These are phyloP conservation scores for Potorous gilbertii DNA, from an alignment of 2,797 vertebrate species.

Conservation along the genomic window DNA sequence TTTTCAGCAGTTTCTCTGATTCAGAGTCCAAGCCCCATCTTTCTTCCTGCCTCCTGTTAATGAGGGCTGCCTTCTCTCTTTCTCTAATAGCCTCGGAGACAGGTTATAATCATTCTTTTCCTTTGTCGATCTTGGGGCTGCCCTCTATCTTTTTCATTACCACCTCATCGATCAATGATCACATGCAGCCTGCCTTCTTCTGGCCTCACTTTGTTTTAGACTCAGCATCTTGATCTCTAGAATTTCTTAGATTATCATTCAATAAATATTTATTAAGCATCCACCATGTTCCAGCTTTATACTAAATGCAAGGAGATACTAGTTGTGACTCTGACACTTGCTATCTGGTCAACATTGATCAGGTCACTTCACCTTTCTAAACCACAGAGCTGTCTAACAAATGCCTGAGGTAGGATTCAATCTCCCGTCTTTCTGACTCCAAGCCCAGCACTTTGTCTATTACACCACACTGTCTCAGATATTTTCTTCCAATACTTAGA, in stretches of 20 bases:
- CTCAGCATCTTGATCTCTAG: slow-evolving; percentile 10
- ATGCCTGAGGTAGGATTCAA: not conserved
- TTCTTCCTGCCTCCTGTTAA: slow-evolving; percentile 25
- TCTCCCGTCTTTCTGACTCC: not conserved
- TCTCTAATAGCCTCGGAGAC: not conserved
- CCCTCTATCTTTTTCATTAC: slow-evolving; percentile 2
- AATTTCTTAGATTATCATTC: not conserved
- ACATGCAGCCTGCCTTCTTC: not conserved
- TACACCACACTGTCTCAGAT: not conserved
- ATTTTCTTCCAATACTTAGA: not conserved
- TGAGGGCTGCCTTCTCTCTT: not conserved
- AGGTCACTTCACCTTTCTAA: not conserved
- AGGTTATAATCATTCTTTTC: not conserved
- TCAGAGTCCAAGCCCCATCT: not conserved
- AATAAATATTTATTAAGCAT: not conserved
- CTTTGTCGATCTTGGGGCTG: not conserved
- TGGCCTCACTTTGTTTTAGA: not conserved
- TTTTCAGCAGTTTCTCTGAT: slow-evolving; percentile 13
- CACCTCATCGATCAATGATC: not conserved
- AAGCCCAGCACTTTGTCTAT: not conserved
- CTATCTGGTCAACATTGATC: not conserved
- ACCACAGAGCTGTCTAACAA: not conserved
- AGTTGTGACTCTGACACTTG: not conserved
- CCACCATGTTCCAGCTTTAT: slow-evolving; percentile 3
- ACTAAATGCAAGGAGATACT: not conserved